Conservation (phyloP, 1,140 invertebrate genomes). For the Pristionchus pacificus region DNA sequence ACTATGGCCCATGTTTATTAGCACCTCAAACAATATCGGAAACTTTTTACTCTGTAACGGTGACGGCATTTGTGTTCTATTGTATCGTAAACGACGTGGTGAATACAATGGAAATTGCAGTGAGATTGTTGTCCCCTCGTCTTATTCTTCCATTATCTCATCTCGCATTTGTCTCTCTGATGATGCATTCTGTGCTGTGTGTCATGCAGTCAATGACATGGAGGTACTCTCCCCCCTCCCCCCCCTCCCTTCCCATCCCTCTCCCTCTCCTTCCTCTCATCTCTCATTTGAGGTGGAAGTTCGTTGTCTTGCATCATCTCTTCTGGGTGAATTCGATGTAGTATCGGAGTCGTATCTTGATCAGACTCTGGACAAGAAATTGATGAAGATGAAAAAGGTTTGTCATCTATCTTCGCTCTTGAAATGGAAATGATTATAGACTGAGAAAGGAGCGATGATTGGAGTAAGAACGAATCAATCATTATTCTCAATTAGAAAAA, state of each 20-base stretch:
- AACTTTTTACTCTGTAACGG: no score
- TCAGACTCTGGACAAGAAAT: conserved; percentile 94
- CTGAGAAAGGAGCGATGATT: conserved; percentile 11
- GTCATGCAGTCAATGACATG: conserved; percentile 80
- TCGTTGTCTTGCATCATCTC: conserved; percentile 60
- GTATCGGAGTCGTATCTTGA: conserved; percentile 84
- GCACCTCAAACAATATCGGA: no score
- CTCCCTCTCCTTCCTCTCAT: no score
- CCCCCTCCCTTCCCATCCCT: no score
- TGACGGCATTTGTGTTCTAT: no score
- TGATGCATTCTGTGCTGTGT: conserved; percentile 92
- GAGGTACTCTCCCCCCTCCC: no score
- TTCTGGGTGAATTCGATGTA: conserved; percentile 73
- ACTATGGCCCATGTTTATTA: no score
- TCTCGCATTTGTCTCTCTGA: no score
- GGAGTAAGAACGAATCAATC: conserved; percentile 6
- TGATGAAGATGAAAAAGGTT: conserved; percentile 91
- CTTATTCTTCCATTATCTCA: no score
- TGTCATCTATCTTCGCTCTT: conserved; percentile 31
- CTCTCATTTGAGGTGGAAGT: conserved; percentile 61
- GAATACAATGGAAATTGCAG: no score
- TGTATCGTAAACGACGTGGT: no score
- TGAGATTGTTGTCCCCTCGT: no score
- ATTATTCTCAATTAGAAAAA: conserved; percentile 44
- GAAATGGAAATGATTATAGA: conserved; percentile 35